A percentile compares a stretch with the other conserved stretches of the same genome.
phyloP scores from a whole-genome alignment of 2,113 vertebrate species.

The Anguilla rostrata region DNA sequence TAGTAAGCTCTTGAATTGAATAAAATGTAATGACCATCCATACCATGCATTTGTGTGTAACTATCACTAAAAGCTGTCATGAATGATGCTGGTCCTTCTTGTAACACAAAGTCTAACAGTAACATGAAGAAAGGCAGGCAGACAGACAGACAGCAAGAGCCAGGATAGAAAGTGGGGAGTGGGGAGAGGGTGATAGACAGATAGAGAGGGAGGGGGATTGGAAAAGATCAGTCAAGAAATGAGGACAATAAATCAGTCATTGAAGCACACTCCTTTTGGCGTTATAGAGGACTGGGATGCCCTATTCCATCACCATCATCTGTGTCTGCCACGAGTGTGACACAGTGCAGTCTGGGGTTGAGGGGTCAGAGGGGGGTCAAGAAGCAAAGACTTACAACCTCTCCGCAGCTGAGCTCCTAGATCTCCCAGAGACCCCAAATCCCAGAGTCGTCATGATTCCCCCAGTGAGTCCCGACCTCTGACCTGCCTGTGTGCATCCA shows the following conservation, averaged over 20 bases:
- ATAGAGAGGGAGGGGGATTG: constrained; percentile 35
- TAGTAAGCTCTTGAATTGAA: constrained; percentile 71
- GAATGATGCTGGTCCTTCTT: constrained; percentile 63
- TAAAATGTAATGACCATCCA: constrained; percentile 72
- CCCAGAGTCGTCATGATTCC: not conserved
- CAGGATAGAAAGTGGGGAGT: constrained; percentile 4
- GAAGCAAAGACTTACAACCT: constrained; percentile 59
- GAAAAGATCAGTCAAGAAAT: constrained; percentile 62
- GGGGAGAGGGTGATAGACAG: not conserved
- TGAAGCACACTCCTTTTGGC: not conserved
- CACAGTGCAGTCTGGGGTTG: constrained; percentile 50
- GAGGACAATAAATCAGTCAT: constrained; percentile 58
- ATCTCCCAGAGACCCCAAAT: constrained; percentile 18
- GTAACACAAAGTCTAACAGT: constrained; percentile 68
- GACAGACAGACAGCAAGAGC: constrained; percentile 18
- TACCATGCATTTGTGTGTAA: constrained; percentile 69
- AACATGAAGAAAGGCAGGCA: constrained; percentile 5
- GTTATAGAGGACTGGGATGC: constrained; percentile 42
- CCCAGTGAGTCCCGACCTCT: not conserved
- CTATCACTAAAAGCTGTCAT: constrained; percentile 65
- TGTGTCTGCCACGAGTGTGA: constrained; percentile 17
- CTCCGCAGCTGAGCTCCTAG: constrained; percentile 21
- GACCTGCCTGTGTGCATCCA: not conserved
- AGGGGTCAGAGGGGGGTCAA: constrained; percentile 66
- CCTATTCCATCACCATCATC: constrained; percentile 51